Evolutionary conservation across 1,140 invertebrate genomes (phyloP), one percentile per base, ranked within the genome.

Genomic region (Drosophila insularis): DNA sequence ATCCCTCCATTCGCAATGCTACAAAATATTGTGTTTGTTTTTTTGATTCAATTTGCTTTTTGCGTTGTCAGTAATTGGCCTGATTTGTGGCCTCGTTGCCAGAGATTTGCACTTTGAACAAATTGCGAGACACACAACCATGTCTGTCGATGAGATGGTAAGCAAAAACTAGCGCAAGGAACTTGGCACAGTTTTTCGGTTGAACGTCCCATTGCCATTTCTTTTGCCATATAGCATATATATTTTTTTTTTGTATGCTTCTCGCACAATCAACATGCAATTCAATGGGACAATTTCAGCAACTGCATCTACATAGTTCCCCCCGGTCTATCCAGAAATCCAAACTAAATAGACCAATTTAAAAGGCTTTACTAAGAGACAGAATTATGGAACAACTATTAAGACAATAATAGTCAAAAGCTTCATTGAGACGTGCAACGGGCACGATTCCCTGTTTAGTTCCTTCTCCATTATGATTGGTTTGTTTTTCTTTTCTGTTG

Each of bases 1-100:
- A 27, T 27, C 27, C 27, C 27, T 27, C 27, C 40, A 64, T 62
- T 23, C 8, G 37, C 70, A 75, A 78, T 77, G 78, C 82, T 87
- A 63, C 82, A 86, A 86, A 27, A n/a, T n/a, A n/a, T n/a, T n/a
- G 27, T 27, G 6, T 27, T 27, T 27, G 27, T 87, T 76, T 79
- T 73, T 79, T 70, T 40, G n/a, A 71, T 86, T 39, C 63, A 71
- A 78, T 81, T 85, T 71, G 70, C 63, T 69, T 79, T 87, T 78
- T 86, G 82, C 82, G 82, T 74, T 89, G 69, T 89, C 80, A 87
- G 84, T 87, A 87, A 87, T 87, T 79, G 70, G 75, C 78, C 80
- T 62, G 75, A 17, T 55, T 63, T 39, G 43, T 60, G 37, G 61
- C 72, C 62, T 74, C 46, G 67, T 14, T 60, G 62, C 53, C 64